phyloP scores from a whole-genome alignment of 2,113 vertebrate species.

The Lasiurus borealis region DNA sequence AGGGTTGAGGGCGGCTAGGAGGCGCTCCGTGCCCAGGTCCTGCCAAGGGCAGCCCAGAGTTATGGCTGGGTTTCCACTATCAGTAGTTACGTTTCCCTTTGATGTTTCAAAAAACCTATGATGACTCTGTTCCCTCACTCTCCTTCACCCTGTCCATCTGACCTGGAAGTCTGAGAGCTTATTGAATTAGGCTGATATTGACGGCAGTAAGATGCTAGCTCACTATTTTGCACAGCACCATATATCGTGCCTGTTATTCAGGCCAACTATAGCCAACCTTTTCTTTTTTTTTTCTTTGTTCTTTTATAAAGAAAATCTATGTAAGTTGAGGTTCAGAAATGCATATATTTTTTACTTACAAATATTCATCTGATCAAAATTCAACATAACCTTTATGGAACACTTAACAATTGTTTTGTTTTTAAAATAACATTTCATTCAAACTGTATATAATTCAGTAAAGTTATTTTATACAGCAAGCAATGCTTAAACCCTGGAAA shows the following conservation, averaged over 20 bases:
- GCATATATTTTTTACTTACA: constrained; percentile 94
- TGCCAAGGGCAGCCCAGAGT: background rate
- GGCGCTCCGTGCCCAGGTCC: background rate
- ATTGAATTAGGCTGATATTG: constrained; percentile 63
- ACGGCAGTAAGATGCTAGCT: constrained; percentile 77
- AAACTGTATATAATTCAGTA: constrained; percentile 92
- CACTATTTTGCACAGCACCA: constrained; percentile 79
- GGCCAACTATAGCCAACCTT: constrained; percentile 75
- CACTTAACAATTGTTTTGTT: constrained; percentile 89
- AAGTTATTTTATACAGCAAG: constrained; percentile 90
- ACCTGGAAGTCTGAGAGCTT: constrained; percentile 68
- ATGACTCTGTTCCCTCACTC: constrained; percentile 45
- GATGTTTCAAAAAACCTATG: constrained; percentile 46
- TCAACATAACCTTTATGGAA: constrained; percentile 93
- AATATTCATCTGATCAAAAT: constrained; percentile 93
- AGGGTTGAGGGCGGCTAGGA: background rate
- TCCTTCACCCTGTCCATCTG: constrained; percentile 26
- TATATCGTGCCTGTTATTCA: constrained; percentile 78
- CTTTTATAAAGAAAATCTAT: constrained; percentile 88
- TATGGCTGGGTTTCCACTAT: constrained; percentile 11
- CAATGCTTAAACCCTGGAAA: constrained; percentile 91
- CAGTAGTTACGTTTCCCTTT: constrained; percentile 72
- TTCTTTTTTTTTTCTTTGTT: constrained; percentile 52
- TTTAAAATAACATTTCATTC: constrained; percentile 94
- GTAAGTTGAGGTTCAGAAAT: constrained; percentile 92